Conservation (phyloP, 2,888 invertebrate species). For the Leptinotarsa tumamoca region DNA sequence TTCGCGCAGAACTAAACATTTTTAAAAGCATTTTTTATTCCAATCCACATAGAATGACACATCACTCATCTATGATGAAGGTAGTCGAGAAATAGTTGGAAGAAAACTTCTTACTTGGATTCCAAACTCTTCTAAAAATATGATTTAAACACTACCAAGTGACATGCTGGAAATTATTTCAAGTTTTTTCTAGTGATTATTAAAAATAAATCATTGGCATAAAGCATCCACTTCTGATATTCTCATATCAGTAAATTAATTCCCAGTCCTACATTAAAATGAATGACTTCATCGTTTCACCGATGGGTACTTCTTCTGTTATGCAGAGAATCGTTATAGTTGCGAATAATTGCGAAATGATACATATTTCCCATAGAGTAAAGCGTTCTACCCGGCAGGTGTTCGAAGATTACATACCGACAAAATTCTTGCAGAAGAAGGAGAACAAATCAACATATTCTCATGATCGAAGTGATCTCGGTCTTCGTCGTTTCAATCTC, state of each 20-base stretch:
- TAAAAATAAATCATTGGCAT: neutral
- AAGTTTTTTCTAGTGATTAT: neutral
- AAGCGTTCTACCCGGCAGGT: constrained; percentile 30
- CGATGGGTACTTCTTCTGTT: constrained; percentile 17
- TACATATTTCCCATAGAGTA: constrained; percentile 32
- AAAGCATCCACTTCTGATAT: neutral
- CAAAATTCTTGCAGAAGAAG: constrained; percentile 17
- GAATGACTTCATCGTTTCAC: constrained; percentile 27
- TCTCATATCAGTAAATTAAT: constrained; percentile 1
- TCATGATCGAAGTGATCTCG: constrained; percentile 43
- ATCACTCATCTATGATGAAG: too few species aligned
- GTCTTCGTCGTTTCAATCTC: constrained; percentile 36
- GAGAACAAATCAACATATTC: constrained; percentile 38
- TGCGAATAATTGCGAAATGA: constrained; percentile 25
- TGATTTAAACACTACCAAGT: too few species aligned
- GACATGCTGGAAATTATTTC: neutral
- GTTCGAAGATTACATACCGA: constrained; percentile 34
- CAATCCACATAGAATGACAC: too few species aligned
- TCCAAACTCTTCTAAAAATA: too few species aligned
- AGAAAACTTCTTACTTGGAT: too few species aligned
- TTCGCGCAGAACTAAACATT: too few species aligned
- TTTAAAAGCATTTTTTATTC: too few species aligned
- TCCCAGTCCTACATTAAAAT: constrained; percentile 17
- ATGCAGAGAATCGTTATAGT: constrained; percentile 23
- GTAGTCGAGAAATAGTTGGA: too few species aligned